Conservation (phyloP, 2,888 invertebrate species). For the Cremastinae sp. region DNA sequence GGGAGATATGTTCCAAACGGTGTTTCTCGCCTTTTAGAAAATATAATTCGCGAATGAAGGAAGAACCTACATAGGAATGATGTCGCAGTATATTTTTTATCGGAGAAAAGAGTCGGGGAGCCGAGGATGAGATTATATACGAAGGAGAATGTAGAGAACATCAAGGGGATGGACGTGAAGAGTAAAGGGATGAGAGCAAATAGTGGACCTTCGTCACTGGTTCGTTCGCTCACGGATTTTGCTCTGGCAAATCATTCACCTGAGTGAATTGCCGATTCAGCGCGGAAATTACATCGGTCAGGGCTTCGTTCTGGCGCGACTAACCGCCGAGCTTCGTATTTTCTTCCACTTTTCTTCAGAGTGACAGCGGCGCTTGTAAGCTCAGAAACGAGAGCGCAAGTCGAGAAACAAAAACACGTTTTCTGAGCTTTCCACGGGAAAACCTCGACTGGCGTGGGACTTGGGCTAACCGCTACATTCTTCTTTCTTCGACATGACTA, state of each 20-base stretch:
- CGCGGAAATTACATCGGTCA: constrained; percentile 60
- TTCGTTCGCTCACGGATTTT: constrained; percentile 69
- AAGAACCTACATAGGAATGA: too few species aligned
- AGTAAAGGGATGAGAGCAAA: constrained; percentile 11
- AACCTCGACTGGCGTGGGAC: constrained; percentile 3
- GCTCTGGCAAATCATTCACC: constrained; percentile 56
- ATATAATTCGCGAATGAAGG: too few species aligned
- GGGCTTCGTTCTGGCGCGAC: too few species aligned
- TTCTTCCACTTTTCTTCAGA: constrained; percentile 18
- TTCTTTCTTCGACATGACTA: neutral
- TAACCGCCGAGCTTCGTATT: too few species aligned
- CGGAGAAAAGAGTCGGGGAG: too few species aligned
- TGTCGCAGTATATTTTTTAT: too few species aligned
- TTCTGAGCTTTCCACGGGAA: constrained; percentile 30
- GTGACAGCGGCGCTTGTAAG: constrained; percentile 3
- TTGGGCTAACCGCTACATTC: constrained; percentile 25
- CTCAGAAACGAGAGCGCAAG: constrained; percentile 26
- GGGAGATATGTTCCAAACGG: neutral
- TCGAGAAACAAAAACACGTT: constrained; percentile 46
- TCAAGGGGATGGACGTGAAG: constrained; percentile 5
- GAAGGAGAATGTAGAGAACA: constrained; percentile 10
- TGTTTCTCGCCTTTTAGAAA: too few species aligned
- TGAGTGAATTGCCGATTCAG: constrained; percentile 69
- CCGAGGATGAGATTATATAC: too few species aligned
- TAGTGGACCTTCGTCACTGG: constrained; percentile 47